Percentiles rank a stretch among this genome's conserved stretches.
Conservation (phyloP, 2,888 invertebrate genomes). For the Ochropleura plecta region DNA sequence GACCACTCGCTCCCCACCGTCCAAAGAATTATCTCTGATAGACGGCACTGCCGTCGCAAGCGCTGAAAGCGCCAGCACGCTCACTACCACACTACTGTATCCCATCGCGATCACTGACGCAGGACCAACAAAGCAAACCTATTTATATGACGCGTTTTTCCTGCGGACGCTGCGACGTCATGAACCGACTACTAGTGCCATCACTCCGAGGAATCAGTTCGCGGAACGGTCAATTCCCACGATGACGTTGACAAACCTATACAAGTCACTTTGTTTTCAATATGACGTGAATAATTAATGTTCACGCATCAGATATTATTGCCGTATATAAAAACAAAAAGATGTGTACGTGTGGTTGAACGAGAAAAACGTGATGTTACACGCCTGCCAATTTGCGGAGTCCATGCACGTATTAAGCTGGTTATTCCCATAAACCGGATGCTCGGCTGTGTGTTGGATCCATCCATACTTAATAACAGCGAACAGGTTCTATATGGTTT, state of each 20-base stretch:
- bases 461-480: slow-evolving; percentile 64
- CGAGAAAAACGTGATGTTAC: slow-evolving; percentile 69
- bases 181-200: slow-evolving; percentile 64
- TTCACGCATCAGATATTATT: slow-evolving; percentile 29
- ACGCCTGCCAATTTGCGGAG: slow-evolving; percentile 77
- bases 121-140: slow-evolving; percentile 82
- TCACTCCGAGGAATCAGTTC: slow-evolving; percentile 72
- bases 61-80: slow-evolving; percentile 78
- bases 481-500: slow-evolving; percentile 69
- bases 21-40: slow-evolving; percentile 81
- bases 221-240: slow-evolving; percentile 76
- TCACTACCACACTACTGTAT: slow-evolving; percentile 79
- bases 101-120: slow-evolving; percentile 87
- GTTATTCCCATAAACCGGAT: slow-evolving; percentile 87
- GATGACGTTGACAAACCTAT: slow-evolving; percentile 74
- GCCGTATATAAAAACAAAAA: slow-evolving; percentile 35
- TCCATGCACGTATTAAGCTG: slow-evolving; percentile 79
- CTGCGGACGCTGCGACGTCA: slow-evolving; percentile 80
- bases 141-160: slow-evolving; percentile 86
- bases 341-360: slow-evolving; percentile 32
- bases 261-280: slow-evolving; percentile 53
- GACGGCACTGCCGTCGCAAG: slow-evolving; percentile 77
- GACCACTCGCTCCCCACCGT: slow-evolving; percentile 80
- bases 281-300: slow-evolving; percentile 54
- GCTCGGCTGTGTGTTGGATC: slow-evolving; percentile 68